phyloP scores from a whole-genome alignment of 2,888 invertebrate genomes.

The Acronicta alni region DNA sequence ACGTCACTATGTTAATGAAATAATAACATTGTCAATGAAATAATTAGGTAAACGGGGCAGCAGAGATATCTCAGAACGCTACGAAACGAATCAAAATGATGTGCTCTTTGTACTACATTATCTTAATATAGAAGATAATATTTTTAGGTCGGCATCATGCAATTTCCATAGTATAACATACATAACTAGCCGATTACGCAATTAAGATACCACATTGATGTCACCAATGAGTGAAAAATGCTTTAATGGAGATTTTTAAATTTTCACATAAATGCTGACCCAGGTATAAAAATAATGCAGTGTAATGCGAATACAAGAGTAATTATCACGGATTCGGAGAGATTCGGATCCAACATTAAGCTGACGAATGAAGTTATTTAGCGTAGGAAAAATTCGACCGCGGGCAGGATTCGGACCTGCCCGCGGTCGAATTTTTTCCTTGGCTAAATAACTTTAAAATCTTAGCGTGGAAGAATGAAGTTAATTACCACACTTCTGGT shows the following conservation, averaged over 20 bases:
- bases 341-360: no score
- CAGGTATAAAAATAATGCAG: constrained; percentile 47
- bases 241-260: constrained; percentile 40
- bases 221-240: constrained; percentile 46
- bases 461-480: no score
- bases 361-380: no score
- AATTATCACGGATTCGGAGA: constrained; percentile 35
- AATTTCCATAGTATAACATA: constrained; percentile 66
- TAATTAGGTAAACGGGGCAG: constrained; percentile 48
- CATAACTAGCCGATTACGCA: constrained; percentile 62
- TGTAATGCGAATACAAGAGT: constrained; percentile 46
- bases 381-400: no score
- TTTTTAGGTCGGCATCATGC: constrained; percentile 74
- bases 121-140: constrained; percentile 65
- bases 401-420: no score
- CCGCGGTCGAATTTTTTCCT: no score
- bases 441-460: no score
- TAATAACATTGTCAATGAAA: constrained; percentile 47
- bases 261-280: constrained; percentile 56
- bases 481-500: no score
- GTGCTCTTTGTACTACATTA: constrained; percentile 72
- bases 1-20: constrained; percentile 33
- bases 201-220: constrained; percentile 56
- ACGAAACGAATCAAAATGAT: constrained; percentile 55
- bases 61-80: constrained; percentile 40